phyloP scores from a whole-genome alignment of 2,888 invertebrate species.

The Pristionchus exspectatus region DNA sequence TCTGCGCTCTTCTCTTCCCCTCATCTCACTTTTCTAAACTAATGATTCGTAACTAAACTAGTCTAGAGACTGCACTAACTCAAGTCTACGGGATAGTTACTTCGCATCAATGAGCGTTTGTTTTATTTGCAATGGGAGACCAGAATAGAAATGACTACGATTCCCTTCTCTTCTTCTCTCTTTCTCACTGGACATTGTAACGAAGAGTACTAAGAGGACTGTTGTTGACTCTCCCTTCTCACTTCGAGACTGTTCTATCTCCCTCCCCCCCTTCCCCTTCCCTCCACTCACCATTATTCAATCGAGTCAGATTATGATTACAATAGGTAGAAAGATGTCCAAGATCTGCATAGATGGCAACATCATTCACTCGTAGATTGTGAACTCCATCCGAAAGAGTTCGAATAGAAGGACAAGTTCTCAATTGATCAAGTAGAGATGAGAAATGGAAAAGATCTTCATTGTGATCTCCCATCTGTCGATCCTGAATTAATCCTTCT shows the following conservation, averaged over 20 bases:
- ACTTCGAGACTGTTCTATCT: not conserved
- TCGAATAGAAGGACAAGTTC: not conserved
- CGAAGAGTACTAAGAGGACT: not conserved
- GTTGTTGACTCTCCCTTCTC: not conserved
- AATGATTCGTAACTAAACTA: constrained; percentile 2
- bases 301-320: constrained; percentile 63
- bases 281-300: constrained; percentile 41
- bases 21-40: constrained; percentile 27
- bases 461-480: constrained; percentile 37
- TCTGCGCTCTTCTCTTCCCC: constrained; percentile 5
- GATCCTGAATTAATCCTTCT: constrained; percentile 5
- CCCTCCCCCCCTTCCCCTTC: not conserved
- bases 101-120: not conserved
- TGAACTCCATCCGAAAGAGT: constrained; percentile 6
- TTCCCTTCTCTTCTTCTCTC: not conserved
- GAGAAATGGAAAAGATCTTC: constrained; percentile 34
- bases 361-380: constrained; percentile 52
- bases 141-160: not conserved
- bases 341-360: constrained; percentile 65
- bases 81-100: not conserved
- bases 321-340: constrained; percentile 69
- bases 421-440: not conserved
- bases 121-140: not conserved
- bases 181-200: not conserved
- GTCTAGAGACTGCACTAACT: not conserved